phyloP scores from a whole-genome alignment of 1,140 invertebrate species.

The Aphaenogaster ashmeadi region DNA sequence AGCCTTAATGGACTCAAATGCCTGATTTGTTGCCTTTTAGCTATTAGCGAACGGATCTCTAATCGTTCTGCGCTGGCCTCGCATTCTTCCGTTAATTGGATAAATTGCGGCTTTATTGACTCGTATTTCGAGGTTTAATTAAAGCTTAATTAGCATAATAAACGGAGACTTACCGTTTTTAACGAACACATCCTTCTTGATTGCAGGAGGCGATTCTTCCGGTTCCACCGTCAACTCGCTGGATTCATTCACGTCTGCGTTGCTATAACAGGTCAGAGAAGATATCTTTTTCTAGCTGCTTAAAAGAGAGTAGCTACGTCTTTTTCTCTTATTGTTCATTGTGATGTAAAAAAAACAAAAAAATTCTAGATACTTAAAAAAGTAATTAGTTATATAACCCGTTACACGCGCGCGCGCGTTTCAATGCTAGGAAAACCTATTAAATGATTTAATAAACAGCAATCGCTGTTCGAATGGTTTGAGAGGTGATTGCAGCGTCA shows the following conservation, averaged over 20 bases:
- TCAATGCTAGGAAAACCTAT: neutral
- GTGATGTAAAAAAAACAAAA: neutral
- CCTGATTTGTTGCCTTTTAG: conserved; percentile 32
- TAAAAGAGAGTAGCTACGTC: neutral
- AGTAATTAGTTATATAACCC: neutral
- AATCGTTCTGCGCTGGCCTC: conserved; percentile 48
- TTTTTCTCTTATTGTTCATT: neutral
- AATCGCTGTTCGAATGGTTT: conserved; percentile 28
- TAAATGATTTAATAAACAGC: conserved; percentile 23
- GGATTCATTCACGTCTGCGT: conserved; percentile 67
- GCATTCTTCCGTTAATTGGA: conserved; percentile 62
- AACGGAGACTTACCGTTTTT: conserved; percentile 73
- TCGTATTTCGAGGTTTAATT: conserved; percentile 53
- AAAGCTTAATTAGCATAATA: conserved; percentile 37
- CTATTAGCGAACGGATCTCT: conserved; percentile 30
- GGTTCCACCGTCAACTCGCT: conserved; percentile 30
- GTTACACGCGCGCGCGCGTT: neutral
- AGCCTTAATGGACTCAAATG: conserved; percentile 27
- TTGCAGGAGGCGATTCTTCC: conserved; percentile 59
- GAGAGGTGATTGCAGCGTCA: conserved; percentile 56
- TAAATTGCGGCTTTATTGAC: conserved; percentile 31
- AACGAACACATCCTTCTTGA: conserved; percentile 52
- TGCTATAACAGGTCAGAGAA: conserved; percentile 64
- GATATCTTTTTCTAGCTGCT: neutral
- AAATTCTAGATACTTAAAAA: neutral